phyloP scores from a whole-genome alignment of 2,888 invertebrate genomes.

The Eucera pruinosa region DNA sequence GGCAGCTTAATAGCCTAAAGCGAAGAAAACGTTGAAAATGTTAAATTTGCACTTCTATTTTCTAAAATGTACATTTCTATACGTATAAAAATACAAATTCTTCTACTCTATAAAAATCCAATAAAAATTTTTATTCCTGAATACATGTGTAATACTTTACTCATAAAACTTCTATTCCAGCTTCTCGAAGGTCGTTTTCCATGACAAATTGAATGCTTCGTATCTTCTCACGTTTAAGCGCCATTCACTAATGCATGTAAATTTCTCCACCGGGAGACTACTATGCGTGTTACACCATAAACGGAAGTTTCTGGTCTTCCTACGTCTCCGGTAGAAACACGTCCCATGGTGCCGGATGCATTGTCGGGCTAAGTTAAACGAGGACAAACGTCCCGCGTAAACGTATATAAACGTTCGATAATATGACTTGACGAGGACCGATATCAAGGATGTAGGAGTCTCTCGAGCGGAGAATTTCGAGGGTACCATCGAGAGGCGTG shows the following conservation, averaged over 20 bases:
- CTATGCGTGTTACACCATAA: background rate
- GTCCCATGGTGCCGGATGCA: too few relatives aligned
- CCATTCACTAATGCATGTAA: background rate
- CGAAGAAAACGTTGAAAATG: too few relatives aligned
- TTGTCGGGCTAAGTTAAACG: background rate
- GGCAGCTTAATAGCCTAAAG: too few relatives aligned
- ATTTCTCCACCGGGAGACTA: background rate
- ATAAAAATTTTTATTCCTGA: too few relatives aligned
- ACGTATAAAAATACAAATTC: too few relatives aligned
- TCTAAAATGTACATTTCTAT: too few relatives aligned
- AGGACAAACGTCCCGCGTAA: constrained; percentile 5
- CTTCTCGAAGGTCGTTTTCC: background rate
- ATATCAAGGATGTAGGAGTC: constrained; percentile 27
- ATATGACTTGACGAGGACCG: background rate
- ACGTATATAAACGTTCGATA: constrained; percentile 13
- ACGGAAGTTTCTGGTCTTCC: background rate
- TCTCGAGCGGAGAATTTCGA: constrained; percentile 65
- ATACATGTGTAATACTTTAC: too few relatives aligned
- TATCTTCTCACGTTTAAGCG: background rate
- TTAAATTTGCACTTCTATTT: too few relatives aligned
- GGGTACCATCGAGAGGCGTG: constrained; percentile 79
- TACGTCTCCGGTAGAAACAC: background rate
- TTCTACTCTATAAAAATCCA: too few relatives aligned
- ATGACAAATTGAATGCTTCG: background rate
- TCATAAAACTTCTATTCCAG: too few relatives aligned